Conservation (phyloP, 2,113 vertebrate species). For the Rhinopomastus cyanomelas region DNA sequence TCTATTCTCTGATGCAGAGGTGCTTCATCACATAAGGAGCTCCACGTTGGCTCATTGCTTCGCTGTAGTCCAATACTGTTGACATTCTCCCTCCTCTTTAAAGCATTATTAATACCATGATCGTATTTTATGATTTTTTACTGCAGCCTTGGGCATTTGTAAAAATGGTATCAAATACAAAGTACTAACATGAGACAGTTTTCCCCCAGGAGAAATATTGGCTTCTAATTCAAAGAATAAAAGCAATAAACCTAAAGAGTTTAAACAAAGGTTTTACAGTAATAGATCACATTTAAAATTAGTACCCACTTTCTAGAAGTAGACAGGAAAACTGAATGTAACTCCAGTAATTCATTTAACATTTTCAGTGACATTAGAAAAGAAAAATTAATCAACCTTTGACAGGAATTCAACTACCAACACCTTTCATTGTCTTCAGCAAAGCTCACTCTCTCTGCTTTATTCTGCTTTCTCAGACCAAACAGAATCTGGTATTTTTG, state of each 20-base stretch:
- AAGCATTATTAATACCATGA: conserved; percentile 34
- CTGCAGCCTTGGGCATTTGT: conserved; percentile 33
- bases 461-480: conserved; percentile 18
- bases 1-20: conserved; percentile 19
- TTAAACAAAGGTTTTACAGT: conserved; percentile 50
- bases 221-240: conserved; percentile 51
- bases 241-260: conserved; percentile 46
- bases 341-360: conserved; percentile 63
- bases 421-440: conserved; percentile 52
- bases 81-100: not conserved
- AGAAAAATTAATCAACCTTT: conserved; percentile 69
- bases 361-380: conserved; percentile 64
- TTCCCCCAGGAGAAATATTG: conserved; percentile 39
- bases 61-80: not conserved
- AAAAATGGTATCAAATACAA: conserved; percentile 15
- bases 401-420: conserved; percentile 52
- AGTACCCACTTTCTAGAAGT: conserved; percentile 57
- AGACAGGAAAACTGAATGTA: conserved; percentile 40
- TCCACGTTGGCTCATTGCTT: not conserved
- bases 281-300: conserved; percentile 63
- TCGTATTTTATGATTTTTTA: not conserved
- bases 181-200: conserved; percentile 14
- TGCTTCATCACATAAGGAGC: not conserved
- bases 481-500: not conserved
- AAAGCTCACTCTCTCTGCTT: conserved; percentile 34